Conservation (phyloP, 2,888 invertebrate species). For the Hyppa rectilinea region DNA sequence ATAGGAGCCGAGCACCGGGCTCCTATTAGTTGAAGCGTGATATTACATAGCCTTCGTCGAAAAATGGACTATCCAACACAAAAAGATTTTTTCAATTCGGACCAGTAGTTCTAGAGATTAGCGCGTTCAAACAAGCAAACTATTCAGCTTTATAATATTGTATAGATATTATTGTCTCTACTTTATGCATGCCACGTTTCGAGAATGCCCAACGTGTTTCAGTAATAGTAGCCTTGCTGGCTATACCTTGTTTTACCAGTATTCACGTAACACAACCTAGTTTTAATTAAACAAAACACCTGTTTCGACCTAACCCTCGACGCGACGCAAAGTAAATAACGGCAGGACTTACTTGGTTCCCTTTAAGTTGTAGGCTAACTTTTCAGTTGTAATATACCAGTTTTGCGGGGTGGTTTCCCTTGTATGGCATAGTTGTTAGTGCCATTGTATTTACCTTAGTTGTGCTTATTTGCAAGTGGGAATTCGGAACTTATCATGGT, state of each 20-base stretch:
- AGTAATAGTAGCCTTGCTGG: neutral
- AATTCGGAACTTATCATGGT: neutral
- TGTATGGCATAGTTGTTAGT: constrained; percentile 15
- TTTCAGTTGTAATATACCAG: constrained; percentile 13
- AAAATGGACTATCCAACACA: too few species aligned
- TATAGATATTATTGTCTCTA: too few species aligned
- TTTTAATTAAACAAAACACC: constrained; percentile 1
- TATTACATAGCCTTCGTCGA: too few species aligned
- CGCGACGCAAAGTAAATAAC: constrained; percentile 7
- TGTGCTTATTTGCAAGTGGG: neutral
- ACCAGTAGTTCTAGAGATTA: too few species aligned
- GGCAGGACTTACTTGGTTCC: constrained; percentile 6
- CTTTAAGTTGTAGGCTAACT: constrained; percentile 29
- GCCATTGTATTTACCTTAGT: neutral
- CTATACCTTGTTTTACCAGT: neutral
- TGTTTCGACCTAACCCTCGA: neutral
- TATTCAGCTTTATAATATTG: too few species aligned
- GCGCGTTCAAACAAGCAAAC: too few species aligned
- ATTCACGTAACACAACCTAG: neutral
- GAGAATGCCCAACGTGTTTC: neutral
- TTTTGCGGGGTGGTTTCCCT: constrained; percentile 12
- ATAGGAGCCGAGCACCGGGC: too few species aligned
- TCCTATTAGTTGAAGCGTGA: too few species aligned
- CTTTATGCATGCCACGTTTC: neutral
- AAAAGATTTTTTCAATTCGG: too few species aligned